A percentile compares a stretch with the other conserved stretches of the same genome.
These are phyloP conservation scores for Cotesia vestalis DNA, from an alignment of 1,140 invertebrate species.

Conservation along the genomic window DNA sequence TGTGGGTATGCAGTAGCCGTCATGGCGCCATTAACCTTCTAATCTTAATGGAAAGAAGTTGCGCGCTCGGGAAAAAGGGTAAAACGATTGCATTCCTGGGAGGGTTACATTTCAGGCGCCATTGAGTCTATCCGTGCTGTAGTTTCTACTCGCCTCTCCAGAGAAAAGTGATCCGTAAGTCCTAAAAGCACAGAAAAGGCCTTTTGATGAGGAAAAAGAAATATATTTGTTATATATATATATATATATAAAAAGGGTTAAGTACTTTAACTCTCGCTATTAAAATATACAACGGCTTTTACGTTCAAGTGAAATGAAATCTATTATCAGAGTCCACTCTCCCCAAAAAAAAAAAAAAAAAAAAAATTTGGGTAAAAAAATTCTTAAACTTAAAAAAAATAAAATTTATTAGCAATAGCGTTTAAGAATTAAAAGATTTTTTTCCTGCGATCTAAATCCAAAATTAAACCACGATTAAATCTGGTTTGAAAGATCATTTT, in stretches of 20 bases:
- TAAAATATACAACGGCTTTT: too few relatives aligned
- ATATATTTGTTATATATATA: not conserved
- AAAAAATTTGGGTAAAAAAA: not conserved
- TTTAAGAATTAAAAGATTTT: too few relatives aligned
- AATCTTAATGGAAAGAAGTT: slow-evolving; percentile 54
- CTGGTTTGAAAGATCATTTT: too few relatives aligned
- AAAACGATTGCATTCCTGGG: slow-evolving; percentile 40
- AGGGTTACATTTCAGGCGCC: slow-evolving; percentile 45
- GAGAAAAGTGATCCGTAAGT: slow-evolving; percentile 35
- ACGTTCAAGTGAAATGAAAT: not conserved
- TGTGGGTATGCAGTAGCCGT: slow-evolving; percentile 26
- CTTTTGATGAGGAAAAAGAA: not conserved
- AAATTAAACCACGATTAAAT: too few relatives aligned
- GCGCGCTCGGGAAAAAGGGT: slow-evolving; percentile 35
- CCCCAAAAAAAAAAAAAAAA: not conserved
- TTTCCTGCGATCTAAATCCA: too few relatives aligned
- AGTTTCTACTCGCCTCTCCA: slow-evolving; percentile 38
- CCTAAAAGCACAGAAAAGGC: slow-evolving; percentile 36
- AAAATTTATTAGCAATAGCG: too few relatives aligned
- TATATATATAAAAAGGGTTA: not conserved
- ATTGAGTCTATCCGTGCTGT: slow-evolving; percentile 38
- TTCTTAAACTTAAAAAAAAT: too few relatives aligned
- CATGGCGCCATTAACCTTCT: slow-evolving; percentile 47
- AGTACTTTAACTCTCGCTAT: too few relatives aligned
- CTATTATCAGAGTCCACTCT: not conserved